Conservation (phyloP, 2,888 invertebrate species). For the Troides oblongomaculatus region DNA sequence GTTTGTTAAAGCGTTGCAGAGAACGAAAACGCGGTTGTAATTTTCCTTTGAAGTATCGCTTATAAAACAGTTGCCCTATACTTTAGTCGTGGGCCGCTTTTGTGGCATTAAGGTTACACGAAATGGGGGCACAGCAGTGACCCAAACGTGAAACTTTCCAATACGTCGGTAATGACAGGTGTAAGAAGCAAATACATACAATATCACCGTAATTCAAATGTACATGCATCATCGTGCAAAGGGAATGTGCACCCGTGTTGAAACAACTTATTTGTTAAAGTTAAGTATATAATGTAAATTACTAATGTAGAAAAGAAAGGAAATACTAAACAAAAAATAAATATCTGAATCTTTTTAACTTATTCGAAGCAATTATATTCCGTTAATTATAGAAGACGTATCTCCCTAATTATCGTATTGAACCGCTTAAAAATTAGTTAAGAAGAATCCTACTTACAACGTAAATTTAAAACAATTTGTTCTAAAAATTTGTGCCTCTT, state of each 20-base stretch:
- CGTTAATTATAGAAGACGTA: no score
- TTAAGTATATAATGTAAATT: not conserved
- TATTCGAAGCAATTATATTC: no score
- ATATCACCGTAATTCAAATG: constrained; percentile 13
- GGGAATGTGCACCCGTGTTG: not conserved
- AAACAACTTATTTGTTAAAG: not conserved
- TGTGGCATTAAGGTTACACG: constrained; percentile 25
- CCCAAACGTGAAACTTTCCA: constrained; percentile 28
- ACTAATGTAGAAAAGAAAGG: not conserved
- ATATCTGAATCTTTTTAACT: no score
- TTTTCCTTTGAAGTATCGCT: constrained; percentile 26
- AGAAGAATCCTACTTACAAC: no score
- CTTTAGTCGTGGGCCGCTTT: constrained; percentile 19
- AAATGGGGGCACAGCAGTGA: constrained; percentile 19
- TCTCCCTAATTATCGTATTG: no score
- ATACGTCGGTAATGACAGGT: constrained; percentile 26
- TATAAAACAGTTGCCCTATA: constrained; percentile 16
- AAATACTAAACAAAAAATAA: no score
- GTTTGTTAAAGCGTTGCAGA: not conserved
- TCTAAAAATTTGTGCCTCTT: no score
- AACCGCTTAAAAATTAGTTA: no score
- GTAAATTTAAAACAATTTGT: no score
- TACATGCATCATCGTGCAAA: not conserved
- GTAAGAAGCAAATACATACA: constrained; percentile 17
- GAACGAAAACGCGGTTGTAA: not conserved